Evolutionary conservation across 1,140 invertebrate genomes (phyloP).

Genomic region (Platorchestia sp.): DNA sequence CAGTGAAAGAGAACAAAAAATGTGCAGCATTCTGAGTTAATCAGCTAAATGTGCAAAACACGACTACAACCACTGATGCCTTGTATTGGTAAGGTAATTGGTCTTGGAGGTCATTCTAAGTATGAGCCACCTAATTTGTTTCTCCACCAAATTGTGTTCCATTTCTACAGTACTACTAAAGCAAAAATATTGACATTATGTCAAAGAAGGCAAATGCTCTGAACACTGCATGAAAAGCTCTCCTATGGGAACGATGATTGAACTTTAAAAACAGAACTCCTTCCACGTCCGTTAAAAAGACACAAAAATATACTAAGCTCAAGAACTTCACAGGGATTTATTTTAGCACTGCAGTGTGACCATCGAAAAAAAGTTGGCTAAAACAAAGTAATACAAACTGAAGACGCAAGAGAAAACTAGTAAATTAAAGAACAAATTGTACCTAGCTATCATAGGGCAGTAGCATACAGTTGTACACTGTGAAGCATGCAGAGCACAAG

Average conservation of each 20-base stretch:
- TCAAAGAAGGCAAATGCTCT: background rate
- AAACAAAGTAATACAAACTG: background rate
- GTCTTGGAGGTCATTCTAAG: background rate
- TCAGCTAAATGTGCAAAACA: background rate
- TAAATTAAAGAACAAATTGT: background rate
- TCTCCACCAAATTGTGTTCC: background rate
- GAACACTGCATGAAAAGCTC: background rate
- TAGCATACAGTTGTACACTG: background rate
- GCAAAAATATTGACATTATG: background rate
- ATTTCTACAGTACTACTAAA: background rate
- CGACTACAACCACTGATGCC: background rate
- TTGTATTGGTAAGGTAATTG: background rate
- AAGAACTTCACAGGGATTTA: background rate
- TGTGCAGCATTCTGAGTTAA: background rate
- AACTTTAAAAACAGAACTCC: background rate
- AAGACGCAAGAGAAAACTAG: background rate
- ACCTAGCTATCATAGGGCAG: background rate
- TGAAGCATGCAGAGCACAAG: background rate
- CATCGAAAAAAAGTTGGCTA: background rate
- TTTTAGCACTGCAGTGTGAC: background rate
- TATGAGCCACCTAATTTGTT: background rate
- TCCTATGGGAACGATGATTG: background rate
- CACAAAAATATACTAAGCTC: background rate
- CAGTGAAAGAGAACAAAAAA: background rate
- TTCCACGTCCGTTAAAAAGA: background rate